Conservation (phyloP, 2,113 vertebrate species). For the Glaucidium brasilianum region DNA sequence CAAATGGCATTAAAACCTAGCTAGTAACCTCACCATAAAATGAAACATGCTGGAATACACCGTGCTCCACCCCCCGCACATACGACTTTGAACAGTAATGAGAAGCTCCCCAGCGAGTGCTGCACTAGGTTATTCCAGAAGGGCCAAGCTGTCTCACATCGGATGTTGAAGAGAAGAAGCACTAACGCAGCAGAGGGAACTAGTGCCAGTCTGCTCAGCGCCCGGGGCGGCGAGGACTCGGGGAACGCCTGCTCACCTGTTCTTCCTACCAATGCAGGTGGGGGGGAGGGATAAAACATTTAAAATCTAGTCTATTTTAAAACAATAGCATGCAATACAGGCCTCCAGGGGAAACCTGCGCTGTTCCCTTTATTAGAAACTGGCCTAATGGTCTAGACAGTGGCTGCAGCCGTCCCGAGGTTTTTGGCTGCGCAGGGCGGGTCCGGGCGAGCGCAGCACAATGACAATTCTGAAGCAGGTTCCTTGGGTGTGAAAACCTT, state of each 20-base stretch:
- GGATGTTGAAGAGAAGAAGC: not conserved
- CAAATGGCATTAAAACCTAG: slow-evolving; percentile 58
- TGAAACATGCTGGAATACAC: slow-evolving; percentile 49
- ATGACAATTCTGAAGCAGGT: not conserved
- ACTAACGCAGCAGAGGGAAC: not conserved
- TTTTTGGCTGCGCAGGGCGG: not conserved
- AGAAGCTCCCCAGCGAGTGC: slow-evolving; percentile 24
- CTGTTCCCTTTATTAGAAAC: not conserved
- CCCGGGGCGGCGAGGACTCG: not conserved
- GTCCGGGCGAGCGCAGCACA: not conserved
- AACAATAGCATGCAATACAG: slow-evolving; percentile 53
- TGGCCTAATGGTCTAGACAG: not conserved
- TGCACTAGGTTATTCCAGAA: not conserved
- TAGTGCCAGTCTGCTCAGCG: not conserved
- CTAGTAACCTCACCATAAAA: slow-evolving; percentile 26
- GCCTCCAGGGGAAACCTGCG: slow-evolving; percentile 2
- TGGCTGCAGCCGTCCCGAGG: not conserved
- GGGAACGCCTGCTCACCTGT: not conserved
- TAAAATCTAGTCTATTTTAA: slow-evolving; percentile 40
- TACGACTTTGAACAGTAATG: not conserved
- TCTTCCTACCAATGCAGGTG: not conserved
- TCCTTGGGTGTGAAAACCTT: not conserved
- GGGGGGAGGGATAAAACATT: not conserved
- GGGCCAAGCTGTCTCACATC: slow-evolving; percentile 19
- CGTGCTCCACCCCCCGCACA: not conserved